Conservation (phyloP, 1,140 invertebrate genomes). For the Monochamus saltuarius region DNA sequence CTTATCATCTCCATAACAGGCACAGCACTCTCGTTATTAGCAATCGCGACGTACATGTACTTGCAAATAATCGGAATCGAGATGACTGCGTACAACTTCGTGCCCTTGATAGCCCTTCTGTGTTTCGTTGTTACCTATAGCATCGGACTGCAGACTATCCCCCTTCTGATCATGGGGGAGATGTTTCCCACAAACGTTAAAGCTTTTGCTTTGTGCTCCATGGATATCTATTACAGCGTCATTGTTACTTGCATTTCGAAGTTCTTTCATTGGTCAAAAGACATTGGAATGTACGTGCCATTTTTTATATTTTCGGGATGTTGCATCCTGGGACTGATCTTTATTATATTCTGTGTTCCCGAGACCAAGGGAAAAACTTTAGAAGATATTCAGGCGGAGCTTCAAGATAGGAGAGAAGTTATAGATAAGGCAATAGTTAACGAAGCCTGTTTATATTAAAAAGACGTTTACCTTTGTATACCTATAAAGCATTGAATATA, state of each 20-base stretch:
- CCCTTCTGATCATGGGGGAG: constrained; percentile 71
- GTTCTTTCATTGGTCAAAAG: constrained; percentile 66
- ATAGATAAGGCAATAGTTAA: background rate
- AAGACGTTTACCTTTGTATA: background rate
- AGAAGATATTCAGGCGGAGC: constrained; percentile 50
- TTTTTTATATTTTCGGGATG: constrained; percentile 73
- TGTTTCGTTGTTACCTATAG: constrained; percentile 69
- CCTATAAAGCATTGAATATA: background rate
- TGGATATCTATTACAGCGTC: constrained; percentile 68
- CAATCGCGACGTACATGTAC: constrained; percentile 63
- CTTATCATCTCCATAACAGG: constrained; percentile 62
- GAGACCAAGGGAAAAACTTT: constrained; percentile 83
- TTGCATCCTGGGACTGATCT: constrained; percentile 61
- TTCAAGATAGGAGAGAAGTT: constrained; percentile 28
- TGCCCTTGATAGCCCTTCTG: constrained; percentile 66
- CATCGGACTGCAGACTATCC: constrained; percentile 70
- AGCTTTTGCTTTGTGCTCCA: constrained; percentile 66
- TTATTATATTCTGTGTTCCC: constrained; percentile 66
- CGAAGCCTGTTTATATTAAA: background rate
- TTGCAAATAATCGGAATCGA: constrained; percentile 50
- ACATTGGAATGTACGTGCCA: constrained; percentile 64
- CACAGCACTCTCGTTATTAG: constrained; percentile 56
- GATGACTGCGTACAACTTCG: constrained; percentile 53
- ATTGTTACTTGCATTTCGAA: constrained; percentile 72
- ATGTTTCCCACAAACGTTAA: constrained; percentile 72